phyloP scores from a whole-genome alignment of 1,140 invertebrate genomes.

The Sitobion miscanthi region DNA sequence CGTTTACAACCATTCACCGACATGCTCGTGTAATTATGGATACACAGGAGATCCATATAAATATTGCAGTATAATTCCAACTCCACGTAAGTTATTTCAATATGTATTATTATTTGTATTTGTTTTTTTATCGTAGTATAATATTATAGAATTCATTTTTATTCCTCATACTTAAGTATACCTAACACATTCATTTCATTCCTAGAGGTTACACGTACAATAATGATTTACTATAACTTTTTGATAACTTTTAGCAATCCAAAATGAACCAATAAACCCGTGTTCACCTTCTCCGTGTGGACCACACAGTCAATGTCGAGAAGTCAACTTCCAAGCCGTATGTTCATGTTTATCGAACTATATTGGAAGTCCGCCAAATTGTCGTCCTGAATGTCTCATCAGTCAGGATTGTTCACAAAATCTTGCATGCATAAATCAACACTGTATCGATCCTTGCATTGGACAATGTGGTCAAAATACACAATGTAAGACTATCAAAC shows the following conservation, averaged over 20 bases:
- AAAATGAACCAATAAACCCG: slow-evolving; percentile 61
- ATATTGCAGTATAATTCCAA: slow-evolving; percentile 60
- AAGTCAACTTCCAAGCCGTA: slow-evolving; percentile 69
- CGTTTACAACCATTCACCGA: slow-evolving; percentile 77
- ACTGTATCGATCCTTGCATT: slow-evolving; percentile 66
- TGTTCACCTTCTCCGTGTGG: slow-evolving; percentile 69
- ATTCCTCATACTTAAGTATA: neutral
- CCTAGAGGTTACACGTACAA: neutral
- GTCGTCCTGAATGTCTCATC: slow-evolving; percentile 65
- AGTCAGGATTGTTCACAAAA: slow-evolving; percentile 64
- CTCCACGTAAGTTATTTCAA: slow-evolving; percentile 64
- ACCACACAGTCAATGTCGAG: slow-evolving; percentile 69
- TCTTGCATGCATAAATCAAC: slow-evolving; percentile 65
- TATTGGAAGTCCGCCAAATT: slow-evolving; percentile 65
- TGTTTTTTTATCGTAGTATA: neutral
- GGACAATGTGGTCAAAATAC: slow-evolving; percentile 68
- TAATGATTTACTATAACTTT: neutral
- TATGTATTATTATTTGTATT: neutral
- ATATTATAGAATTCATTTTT: slow-evolving; percentile 57
- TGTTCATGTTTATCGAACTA: slow-evolving; percentile 64
- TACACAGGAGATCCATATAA: slow-evolving; percentile 76
- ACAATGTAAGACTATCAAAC: slow-evolving; percentile 75
- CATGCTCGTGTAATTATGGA: slow-evolving; percentile 72
- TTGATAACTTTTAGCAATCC: slow-evolving; percentile 53
- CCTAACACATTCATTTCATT: no score